These are phyloP conservation scores for Trogon melanurus DNA, from an alignment of 2,113 vertebrate species.

Conservation along the genomic window DNA sequence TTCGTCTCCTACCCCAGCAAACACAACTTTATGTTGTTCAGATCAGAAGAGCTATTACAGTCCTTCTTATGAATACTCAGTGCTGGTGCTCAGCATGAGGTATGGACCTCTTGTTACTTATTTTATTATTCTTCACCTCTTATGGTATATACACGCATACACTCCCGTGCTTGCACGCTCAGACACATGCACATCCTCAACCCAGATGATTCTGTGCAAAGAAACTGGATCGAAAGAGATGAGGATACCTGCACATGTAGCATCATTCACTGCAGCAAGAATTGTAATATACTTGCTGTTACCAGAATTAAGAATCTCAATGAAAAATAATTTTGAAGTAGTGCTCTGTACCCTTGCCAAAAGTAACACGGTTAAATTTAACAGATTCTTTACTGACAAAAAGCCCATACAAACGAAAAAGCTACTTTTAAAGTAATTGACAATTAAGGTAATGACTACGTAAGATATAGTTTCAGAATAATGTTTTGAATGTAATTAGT, in stretches of 20 bases:
- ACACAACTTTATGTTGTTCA: not conserved
- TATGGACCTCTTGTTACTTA: not conserved
- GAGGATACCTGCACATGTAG: not conserved
- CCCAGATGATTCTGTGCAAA: not conserved
- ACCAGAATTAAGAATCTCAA: slow-evolving; percentile 20
- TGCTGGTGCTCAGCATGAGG: not conserved
- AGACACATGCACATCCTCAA: not conserved
- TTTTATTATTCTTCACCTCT: not conserved
- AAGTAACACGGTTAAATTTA: not conserved
- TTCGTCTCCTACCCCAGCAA: not conserved
- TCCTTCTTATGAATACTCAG: not conserved
- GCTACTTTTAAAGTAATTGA: slow-evolving; percentile 19
- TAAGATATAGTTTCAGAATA: not conserved
- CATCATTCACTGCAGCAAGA: not conserved
- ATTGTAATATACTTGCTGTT: not conserved
- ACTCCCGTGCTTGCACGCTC: not conserved
- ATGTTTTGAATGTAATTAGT: not conserved
- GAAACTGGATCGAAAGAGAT: not conserved
- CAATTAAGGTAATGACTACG: not conserved
- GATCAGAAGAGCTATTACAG: not conserved
- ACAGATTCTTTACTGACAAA: slow-evolving; percentile 22
- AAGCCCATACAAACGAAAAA: not conserved
- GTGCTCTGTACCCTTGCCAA: slow-evolving; percentile 1
- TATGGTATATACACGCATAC: not conserved
- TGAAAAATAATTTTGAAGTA: slow-evolving; percentile 25